Percentiles rank a stretch among this genome's conserved stretches.
These are phyloP conservation scores for Pygoscelis antarcticus DNA, from an alignment of 2,113 vertebrate species.

Conservation along the genomic window DNA sequence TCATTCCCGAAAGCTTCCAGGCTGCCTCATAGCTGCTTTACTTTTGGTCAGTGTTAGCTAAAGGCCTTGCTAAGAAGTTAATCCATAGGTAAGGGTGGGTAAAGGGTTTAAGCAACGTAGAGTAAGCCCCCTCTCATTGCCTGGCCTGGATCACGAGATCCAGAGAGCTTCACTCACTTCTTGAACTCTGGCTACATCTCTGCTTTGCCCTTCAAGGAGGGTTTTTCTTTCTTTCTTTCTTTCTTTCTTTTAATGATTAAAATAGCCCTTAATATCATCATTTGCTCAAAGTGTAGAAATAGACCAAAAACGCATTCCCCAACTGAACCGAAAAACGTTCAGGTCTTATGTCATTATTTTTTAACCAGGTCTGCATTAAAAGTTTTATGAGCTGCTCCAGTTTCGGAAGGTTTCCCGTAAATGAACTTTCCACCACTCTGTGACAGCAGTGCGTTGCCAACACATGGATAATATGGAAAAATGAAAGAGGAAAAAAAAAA, in stretches of 20 bases:
- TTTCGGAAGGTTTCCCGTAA: conserved; percentile 69
- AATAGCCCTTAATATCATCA: neutral
- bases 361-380: conserved; percentile 62
- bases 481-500: neutral
- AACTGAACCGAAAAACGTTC: neutral
- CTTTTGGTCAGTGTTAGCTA: neutral
- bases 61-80: neutral
- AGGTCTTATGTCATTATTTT: conserved; percentile 52
- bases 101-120: accelerated
- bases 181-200: neutral
- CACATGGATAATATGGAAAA: conserved; percentile 66
- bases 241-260: neutral
- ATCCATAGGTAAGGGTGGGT: neutral
- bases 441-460: conserved; percentile 48
- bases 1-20: neutral
- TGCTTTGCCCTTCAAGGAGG: neutral
- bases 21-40: neutral
- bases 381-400: conserved; percentile 61
- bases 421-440: conserved; percentile 66
- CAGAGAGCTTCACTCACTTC: neutral
- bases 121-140: neutral
- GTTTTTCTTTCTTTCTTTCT: neutral
- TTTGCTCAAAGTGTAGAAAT: conserved; percentile 21
- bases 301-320: neutral
- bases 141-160: neutral